These are phyloP conservation scores for Corynorhinus townsendii DNA, from an alignment of 2,113 vertebrate species.

Conservation along the genomic window DNA sequence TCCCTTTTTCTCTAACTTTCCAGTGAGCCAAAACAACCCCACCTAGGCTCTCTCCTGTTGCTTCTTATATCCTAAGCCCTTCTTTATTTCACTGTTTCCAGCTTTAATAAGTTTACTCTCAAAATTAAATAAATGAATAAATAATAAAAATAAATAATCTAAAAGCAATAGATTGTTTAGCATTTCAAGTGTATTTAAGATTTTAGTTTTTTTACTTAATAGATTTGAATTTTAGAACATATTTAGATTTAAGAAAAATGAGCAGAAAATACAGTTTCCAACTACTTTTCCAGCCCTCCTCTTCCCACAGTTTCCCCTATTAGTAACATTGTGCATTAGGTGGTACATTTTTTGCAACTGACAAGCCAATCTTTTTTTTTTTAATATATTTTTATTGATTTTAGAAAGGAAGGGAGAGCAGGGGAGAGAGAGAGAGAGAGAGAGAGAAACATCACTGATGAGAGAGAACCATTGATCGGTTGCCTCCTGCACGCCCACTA, in stretches of 20 bases:
- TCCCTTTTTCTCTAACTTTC: neutral
- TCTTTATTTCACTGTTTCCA: neutral
- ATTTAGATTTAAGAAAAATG: constrained; percentile 7
- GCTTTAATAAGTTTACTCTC: neutral
- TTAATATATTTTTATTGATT: too few species aligned
- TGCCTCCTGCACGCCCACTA: too few species aligned
- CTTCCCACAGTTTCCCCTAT: neutral
- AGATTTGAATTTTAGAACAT: neutral
- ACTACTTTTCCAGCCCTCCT: neutral
- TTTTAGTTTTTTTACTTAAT: neutral
- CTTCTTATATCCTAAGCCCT: neutral
- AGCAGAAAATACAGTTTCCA: neutral
- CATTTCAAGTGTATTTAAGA: neutral
- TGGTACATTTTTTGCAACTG: neutral
- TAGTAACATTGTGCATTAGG: neutral
- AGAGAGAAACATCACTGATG: too few species aligned
- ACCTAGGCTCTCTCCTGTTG: neutral
- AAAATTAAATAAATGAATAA: neutral
- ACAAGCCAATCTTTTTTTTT: neutral
- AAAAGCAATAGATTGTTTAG: neutral
- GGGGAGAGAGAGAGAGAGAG: too few species aligned
- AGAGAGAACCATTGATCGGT: too few species aligned
- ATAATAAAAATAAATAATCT: neutral
- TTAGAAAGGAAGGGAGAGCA: too few species aligned
- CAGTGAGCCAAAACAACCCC: neutral